Percentiles rank a stretch among this genome's conserved stretches.
These are phyloP conservation scores for Porites lobata DNA, from an alignment of 92 coral and sea anemone species.

Conservation along the genomic window DNA sequence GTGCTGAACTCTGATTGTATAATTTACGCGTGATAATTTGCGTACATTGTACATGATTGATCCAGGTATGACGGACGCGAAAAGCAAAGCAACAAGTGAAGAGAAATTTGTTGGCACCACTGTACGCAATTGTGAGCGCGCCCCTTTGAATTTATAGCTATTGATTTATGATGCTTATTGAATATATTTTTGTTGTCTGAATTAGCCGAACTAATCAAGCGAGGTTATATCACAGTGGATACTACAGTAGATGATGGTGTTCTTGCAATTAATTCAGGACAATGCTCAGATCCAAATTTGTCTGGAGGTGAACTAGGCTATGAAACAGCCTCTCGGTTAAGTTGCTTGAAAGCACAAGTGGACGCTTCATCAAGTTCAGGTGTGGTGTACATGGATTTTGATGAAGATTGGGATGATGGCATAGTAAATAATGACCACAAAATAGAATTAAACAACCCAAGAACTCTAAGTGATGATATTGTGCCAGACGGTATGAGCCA, in stretches of 20 bases:
- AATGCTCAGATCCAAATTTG: neutral
- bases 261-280: neutral
- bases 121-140: too few relatives aligned
- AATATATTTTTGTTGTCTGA: neutral
- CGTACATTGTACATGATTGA: too few relatives aligned
- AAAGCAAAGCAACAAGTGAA: too few relatives aligned
- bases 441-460: neutral
- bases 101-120: neutral
- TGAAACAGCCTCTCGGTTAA: neutral
- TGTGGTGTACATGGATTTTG: neutral
- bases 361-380: neutral
- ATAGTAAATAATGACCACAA: neutral
- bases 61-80: too few relatives aligned
- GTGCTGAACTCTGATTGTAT: too few relatives aligned
- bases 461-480: neutral
- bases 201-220: neutral
- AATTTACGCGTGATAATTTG: too few relatives aligned
- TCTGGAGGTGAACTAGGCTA: neutral
- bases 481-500: neutral
- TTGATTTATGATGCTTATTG: neutral
- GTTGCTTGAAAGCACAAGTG: neutral
- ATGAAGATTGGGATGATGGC: conserved; percentile 45
- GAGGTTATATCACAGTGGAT: neutral
- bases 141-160: too few relatives aligned
- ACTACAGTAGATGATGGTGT: neutral